Evolutionary conservation across 2,797 vertebrate genomes (phyloP).

Genomic region (Gambusia yucatana): DNA sequence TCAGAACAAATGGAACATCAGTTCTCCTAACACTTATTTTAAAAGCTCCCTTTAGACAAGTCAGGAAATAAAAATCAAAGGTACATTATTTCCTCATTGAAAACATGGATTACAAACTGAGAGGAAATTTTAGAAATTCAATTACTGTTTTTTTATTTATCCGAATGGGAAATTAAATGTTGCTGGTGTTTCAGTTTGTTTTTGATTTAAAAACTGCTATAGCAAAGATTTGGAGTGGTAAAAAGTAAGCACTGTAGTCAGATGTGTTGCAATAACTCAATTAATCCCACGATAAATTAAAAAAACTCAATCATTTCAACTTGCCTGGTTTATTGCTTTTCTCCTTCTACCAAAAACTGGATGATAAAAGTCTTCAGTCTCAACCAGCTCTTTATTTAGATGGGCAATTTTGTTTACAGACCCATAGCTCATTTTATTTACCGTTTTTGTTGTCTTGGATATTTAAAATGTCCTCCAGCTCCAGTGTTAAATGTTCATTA

Average conservation of each 20-base stretch:
- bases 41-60: not conserved
- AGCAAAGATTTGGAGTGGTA: not conserved
- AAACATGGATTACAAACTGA: not conserved
- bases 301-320: no score
- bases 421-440: no score
- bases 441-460: no score
- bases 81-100: not conserved
- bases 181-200: not conserved
- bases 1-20: not conserved
- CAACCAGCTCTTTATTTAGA: no score
- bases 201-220: not conserved
- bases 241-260: not conserved
- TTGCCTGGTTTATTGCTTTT: no score
- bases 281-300: no score
- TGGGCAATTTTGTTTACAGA: no score
- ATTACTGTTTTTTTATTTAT: not conserved
- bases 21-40: not conserved
- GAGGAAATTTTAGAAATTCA: not conserved
- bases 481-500: no score
- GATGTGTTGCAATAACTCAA: no score
- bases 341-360: no score
- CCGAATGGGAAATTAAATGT: not conserved
- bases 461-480: no score
- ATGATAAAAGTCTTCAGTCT: no score
- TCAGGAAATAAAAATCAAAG: not conserved